Conservation (phyloP, 2,797 vertebrate species). For the Hypotaenidia okinawae region DNA sequence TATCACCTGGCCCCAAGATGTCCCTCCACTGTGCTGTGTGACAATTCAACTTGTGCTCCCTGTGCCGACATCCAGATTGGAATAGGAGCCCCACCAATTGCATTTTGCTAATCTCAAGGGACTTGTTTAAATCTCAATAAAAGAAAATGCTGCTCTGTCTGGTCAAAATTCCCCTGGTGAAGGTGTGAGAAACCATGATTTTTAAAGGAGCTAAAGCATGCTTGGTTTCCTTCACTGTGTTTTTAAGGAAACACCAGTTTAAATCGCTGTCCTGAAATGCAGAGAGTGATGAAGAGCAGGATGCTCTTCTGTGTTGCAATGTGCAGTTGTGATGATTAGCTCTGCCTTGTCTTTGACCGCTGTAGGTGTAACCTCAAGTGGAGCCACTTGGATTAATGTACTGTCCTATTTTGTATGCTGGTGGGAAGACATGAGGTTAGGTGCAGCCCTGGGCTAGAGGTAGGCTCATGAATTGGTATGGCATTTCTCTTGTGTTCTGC, state of each 20-base stretch:
- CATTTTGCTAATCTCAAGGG: neutral
- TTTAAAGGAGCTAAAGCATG: neutral
- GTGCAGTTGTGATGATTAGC: neutral
- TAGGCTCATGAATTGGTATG: fast-evolving
- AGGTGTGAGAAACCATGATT: neutral
- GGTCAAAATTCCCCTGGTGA: neutral
- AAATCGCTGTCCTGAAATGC: neutral
- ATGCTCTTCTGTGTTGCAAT: fast-evolving
- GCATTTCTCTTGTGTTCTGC: fast-evolving
- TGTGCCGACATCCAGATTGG: neutral
- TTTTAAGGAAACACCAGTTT: neutral
- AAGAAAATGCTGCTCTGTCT: neutral
- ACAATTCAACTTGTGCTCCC: neutral
- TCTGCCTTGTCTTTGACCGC: neutral
- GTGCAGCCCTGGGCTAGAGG: neutral
- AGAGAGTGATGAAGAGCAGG: neutral
- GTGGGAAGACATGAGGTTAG: neutral
- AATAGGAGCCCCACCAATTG: neutral
- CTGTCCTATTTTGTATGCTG: neutral
- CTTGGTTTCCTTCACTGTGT: neutral
- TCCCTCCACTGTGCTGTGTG: neutral
- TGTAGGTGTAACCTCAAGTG: neutral
- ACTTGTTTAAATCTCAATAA: neutral
- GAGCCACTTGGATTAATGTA: fast-evolving
- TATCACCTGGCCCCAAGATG: neutral